Conservation (phyloP, 2,797 vertebrate genomes). For the Sarcophilus harrisii region DNA sequence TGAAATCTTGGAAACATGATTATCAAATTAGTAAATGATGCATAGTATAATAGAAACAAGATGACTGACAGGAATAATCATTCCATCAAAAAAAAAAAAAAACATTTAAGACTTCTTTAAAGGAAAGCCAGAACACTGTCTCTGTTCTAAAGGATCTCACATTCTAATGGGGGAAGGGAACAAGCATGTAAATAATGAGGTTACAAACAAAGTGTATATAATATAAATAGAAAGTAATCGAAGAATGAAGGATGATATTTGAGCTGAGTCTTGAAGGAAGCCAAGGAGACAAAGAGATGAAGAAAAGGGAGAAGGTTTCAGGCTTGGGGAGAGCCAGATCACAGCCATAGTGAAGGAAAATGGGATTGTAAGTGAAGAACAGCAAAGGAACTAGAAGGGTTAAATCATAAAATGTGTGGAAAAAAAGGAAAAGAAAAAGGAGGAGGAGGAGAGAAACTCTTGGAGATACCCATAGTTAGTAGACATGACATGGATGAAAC, state of each 20-base stretch:
- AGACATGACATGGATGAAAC: neutral
- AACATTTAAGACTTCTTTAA: neutral
- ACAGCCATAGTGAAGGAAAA: neutral
- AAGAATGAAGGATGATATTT: neutral
- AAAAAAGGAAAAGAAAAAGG: neutral
- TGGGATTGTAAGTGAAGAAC: neutral
- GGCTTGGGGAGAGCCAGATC: neutral
- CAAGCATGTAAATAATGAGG: neutral
- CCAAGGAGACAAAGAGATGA: neutral
- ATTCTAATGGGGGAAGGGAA: neutral
- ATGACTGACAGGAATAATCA: neutral
- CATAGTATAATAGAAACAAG: neutral
- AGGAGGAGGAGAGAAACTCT: neutral
- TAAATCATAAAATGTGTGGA: neutral
- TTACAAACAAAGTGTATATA: neutral
- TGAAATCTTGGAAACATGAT: neutral
- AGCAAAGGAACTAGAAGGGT: neutral
- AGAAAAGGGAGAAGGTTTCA: neutral
- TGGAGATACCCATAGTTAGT: neutral
- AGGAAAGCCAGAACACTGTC: neutral
- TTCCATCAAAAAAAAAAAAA: neutral
- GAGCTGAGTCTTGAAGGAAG: neutral
- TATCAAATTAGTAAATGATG: neutral
- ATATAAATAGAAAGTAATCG: neutral
- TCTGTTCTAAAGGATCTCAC: neutral